These are phyloP conservation scores for Glaucomys volans DNA, from an alignment of 2,113 vertebrate genomes.

Conservation along the genomic window DNA sequence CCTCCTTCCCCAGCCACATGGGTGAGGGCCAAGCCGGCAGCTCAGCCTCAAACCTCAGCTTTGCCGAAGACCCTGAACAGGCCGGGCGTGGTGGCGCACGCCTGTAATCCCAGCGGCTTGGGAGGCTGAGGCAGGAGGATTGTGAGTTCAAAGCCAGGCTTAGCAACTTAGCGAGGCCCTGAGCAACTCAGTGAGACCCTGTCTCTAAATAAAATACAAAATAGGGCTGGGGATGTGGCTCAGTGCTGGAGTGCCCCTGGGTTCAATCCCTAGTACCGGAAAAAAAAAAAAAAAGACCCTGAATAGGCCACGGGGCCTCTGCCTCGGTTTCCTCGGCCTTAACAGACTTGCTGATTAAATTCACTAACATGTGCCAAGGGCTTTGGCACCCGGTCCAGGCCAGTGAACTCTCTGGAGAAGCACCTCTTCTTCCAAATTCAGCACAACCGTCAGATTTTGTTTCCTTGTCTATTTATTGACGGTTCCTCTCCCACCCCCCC, in stretches of 20 bases:
- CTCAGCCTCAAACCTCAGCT: neutral
- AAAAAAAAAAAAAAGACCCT: too few relatives aligned
- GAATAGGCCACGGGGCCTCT: neutral
- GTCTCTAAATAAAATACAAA: too few relatives aligned
- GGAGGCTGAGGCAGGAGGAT: too few relatives aligned
- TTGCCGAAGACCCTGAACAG: neutral
- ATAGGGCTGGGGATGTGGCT: too few relatives aligned
- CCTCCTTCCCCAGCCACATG: neutral
- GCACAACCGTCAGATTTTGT: rapidly evolving
- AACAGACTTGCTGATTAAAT: neutral
- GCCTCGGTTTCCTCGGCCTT: neutral
- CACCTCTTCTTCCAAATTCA: neutral
- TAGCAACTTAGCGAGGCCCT: too few relatives aligned
- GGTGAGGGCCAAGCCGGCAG: neutral
- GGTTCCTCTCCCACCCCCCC: neutral
- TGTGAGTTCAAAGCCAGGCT: too few relatives aligned
- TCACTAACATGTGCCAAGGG: neutral
- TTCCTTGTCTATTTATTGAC: neutral
- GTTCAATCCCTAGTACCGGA: too few relatives aligned
- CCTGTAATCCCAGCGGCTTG: too few relatives aligned
- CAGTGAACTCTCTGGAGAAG: rapidly evolving
- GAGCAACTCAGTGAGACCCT: too few relatives aligned
- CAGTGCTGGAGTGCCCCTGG: too few relatives aligned
- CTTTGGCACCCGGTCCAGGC: neutral
- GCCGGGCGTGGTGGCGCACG: too few relatives aligned